Evolutionary conservation across 2,888 invertebrate genomes (phyloP), one percentile per base, ranked within the genome.

Genomic region (Pyrocoelia pectoralis): DNA sequence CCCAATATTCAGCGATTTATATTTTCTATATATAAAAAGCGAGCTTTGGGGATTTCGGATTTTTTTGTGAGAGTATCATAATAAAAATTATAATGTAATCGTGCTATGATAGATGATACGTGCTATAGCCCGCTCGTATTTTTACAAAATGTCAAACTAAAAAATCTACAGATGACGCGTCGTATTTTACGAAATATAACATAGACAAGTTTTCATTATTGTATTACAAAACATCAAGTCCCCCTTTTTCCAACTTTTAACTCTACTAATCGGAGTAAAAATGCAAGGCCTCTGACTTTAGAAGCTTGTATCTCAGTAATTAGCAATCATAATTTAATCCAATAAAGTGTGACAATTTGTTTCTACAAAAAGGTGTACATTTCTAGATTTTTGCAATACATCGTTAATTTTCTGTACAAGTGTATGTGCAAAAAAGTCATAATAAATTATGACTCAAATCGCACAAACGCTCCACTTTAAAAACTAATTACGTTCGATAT

Each of bases 1-100:
- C 5, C 46, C 17, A 46, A 46, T 46, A 18, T 46, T 17, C 46
- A n/a, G n/a, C 17, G n/a, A 46, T 46, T 17, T 43, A 43, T 15
- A 13, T 43, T 43, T 43, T 8, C 8, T 9, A 17, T n/a, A 46
- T 46, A 46, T 24, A 46, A 46, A 46, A 17, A 18, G 46, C 46
- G 17, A 24, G 24, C 24, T 46, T n/a, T n/a, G 46, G 46, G 18
- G 18, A 46, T 10, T 18, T 46, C 46, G 17, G 46, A 46, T 46
- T 46, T 46, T 43, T 46, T 46, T 46, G 46, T 17, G 46, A 17
- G 3, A n/a, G 33, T 8, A 33, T n/a, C 33, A 8, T 46, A 46
- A 46, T 17, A 17, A 46, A 46, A 46, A 46, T 46, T 46, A 46
- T 46, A 46, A 46, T 46, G 46, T 46, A 46, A 46, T 15, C 46